Conservation (phyloP, 2,797 vertebrate species). For the Buceros bicornis region DNA sequence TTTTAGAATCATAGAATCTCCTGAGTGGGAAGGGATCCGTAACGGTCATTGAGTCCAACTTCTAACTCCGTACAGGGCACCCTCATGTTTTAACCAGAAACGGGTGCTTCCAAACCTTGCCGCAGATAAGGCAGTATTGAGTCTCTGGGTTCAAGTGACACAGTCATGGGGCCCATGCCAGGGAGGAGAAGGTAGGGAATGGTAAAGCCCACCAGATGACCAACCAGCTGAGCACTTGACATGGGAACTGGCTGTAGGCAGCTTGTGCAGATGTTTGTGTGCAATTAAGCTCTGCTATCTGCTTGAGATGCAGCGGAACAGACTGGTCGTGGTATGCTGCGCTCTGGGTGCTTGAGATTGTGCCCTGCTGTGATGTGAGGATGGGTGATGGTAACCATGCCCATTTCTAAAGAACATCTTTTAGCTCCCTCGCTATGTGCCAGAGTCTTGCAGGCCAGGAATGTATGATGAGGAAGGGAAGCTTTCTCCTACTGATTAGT, state of each 20-base stretch:
- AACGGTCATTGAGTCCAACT: neutral
- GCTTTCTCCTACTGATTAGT: neutral
- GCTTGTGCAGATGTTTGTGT: neutral
- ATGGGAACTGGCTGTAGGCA: neutral
- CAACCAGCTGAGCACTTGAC: neutral
- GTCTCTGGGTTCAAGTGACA: neutral
- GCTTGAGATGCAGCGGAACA: neutral
- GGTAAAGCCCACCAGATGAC: neutral
- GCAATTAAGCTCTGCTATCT: neutral
- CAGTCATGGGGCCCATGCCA: neutral
- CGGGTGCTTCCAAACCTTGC: neutral
- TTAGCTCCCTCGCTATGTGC: neutral
- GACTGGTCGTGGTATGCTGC: neutral
- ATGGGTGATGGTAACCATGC: neutral
- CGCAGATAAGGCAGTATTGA: neutral
- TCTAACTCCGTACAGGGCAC: neutral
- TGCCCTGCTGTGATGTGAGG: neutral
- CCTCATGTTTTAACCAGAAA: neutral
- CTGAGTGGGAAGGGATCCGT: neutral
- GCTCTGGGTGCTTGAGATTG: neutral
- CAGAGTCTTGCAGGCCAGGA: neutral
- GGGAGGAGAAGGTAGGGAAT: neutral
- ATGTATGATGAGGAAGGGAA: neutral
- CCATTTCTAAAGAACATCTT: neutral
- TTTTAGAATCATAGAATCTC: neutral